These are phyloP conservation scores for Heterotilapia buettikoferi DNA, from an alignment of 2,113 vertebrate genomes.

Conservation along the genomic window DNA sequence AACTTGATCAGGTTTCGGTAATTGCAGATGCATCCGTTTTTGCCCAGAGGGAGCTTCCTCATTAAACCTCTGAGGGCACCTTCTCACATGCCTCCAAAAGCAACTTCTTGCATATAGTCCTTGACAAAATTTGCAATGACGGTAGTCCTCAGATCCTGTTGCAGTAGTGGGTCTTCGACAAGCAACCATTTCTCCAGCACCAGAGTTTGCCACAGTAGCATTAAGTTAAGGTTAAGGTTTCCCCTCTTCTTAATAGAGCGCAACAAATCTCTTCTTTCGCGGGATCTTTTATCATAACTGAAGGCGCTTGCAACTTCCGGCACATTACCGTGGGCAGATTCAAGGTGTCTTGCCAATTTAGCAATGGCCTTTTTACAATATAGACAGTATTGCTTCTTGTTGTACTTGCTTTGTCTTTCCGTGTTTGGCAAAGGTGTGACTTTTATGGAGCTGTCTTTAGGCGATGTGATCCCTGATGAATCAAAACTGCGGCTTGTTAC, in stretches of 20 bases:
- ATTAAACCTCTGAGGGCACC: neutral
- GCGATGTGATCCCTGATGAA: neutral
- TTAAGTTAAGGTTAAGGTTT: neutral
- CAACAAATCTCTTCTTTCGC: neutral
- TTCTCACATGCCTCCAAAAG: neutral
- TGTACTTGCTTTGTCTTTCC: neutral
- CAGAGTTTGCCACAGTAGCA: neutral
- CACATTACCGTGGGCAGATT: neutral
- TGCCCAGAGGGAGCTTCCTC: neutral
- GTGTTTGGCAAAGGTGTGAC: neutral
- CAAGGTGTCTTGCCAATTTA: neutral
- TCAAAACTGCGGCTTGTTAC: accelerated
- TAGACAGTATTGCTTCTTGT: neutral
- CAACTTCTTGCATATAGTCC: neutral
- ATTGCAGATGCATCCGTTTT: neutral
- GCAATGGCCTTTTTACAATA: neutral
- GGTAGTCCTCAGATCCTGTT: neutral
- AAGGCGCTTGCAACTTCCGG: neutral
- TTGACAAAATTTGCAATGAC: neutral
- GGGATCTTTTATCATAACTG: neutral
- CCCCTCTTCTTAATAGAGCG: neutral
- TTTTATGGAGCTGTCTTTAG: neutral
- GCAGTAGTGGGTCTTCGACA: neutral
- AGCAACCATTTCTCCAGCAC: neutral
- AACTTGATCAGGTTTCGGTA: neutral